Evolutionary conservation across 2,113 vertebrate species (phyloP), one percentile per base, ranked within the genome.

Genomic region (Dendropsophus ebraccatus): DNA sequence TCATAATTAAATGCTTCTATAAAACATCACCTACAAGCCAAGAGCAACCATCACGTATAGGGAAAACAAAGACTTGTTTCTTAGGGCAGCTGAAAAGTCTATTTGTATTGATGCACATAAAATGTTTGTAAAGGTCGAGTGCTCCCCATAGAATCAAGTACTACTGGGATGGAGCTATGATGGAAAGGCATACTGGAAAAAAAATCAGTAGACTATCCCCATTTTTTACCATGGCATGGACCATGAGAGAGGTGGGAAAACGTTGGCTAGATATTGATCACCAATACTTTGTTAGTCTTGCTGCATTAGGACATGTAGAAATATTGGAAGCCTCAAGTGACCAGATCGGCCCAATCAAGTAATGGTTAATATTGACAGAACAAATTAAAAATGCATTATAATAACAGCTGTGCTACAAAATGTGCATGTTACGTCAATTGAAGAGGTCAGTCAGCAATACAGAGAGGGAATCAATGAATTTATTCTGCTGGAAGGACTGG

Each of bases 1-100:
- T 86, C 84, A 86, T 70, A 86, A 86, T 86, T 81, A 86, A 72
- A 78, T 81, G 77, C 76, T 81, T 56, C 77, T 72, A 79, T 60
- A 79, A 86, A 81, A 60, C 67, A 60, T 86, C 84, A 81, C 9
- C 37, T n/a, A 72, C 19, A 85, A 81, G 54, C 82, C 76, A 86
- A 86, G 65, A 72, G 32, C 50, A 23, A 35, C 49, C 84, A 45
- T 52, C 77, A 60, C 52, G 35, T n/a, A 80, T 25, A 56, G 54
- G 23, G 25, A 80, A 69, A 58, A 76, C 82, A 84, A 80, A 60
- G 77, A 25, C 77, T 17, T 56, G 50, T 54, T 58, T 62, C 54
- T 60, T 8, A 8, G 54, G 35, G 54, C 23, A 45, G 56, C 12
- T 30, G 47, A 76, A 30, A 50, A 50, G 45, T 50, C 67, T 23